Evolutionary conservation across 2,113 vertebrate genomes (phyloP).

Genomic region (Pampusana beccarii): DNA sequence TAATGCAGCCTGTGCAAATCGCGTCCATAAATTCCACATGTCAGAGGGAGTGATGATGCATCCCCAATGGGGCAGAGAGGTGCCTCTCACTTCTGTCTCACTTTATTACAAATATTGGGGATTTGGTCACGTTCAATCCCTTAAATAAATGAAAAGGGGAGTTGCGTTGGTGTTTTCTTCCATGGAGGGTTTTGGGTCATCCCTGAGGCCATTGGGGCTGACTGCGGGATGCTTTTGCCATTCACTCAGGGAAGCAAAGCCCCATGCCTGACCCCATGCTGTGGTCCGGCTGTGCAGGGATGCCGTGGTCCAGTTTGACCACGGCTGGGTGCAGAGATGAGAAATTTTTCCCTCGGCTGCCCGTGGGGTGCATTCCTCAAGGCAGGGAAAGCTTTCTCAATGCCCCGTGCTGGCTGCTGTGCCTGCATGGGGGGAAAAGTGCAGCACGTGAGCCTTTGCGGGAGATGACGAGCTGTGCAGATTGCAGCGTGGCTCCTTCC

Average conservation of each 20-base stretch:
- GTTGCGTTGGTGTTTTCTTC: accelerated
- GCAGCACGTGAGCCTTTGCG: accelerated
- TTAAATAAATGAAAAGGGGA: accelerated
- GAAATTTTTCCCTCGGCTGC: not conserved
- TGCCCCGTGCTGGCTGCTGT: accelerated
- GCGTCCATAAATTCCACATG: not conserved
- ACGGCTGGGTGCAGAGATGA: accelerated
- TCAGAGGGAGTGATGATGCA: not conserved
- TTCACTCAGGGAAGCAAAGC: not conserved
- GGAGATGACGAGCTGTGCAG: not conserved
- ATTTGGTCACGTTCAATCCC: not conserved
- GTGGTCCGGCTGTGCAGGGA: accelerated
- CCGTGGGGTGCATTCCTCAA: too few relatives aligned
- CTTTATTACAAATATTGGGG: not conserved
- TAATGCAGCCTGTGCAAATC: not conserved
- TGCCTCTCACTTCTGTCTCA: accelerated
- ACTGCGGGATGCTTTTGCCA: accelerated
- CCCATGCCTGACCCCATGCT: accelerated
- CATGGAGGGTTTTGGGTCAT: not conserved
- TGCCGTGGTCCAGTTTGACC: not conserved
- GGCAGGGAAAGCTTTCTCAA: accelerated
- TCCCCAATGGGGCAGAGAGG: accelerated
- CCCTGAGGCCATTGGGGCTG: not conserved
- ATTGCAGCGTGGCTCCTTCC: not conserved
- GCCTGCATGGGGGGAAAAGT: accelerated